Evolutionary conservation across 2,113 vertebrate species (phyloP), one percentile per base, ranked within the genome.

Genomic region (Rousettus leschenaultii): DNA sequence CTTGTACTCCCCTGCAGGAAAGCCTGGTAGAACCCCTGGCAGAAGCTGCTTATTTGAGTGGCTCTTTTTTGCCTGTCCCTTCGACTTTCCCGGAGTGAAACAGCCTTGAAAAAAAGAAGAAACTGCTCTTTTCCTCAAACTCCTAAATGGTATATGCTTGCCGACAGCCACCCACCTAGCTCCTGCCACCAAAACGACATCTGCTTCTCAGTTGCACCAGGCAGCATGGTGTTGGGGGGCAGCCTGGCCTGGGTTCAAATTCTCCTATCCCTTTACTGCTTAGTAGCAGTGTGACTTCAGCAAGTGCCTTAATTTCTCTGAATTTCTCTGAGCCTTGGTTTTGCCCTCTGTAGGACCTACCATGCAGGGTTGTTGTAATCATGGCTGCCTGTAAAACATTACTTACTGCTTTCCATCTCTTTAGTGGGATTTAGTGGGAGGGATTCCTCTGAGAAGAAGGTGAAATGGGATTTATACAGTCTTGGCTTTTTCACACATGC

Each of bases 121-220:
- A 66, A 68, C 79, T 83, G 83, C 82, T 93, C 78, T 95, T 95
- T 95, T 71, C 74, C 66, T 65, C 26, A 63, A 30, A n/a, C 55
- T 13, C 66, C 71, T 12, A 13, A 1, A 40, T 0, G 16, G 53
- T 0, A 0, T 63, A 75, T 92, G 95, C 90, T 89, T 97, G 68
- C 95, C 0, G 5, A 93, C 94, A 95, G 73, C 77, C 4, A 1
- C 89, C 78, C 51, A 91, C 97, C 77, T 51, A n/a, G 18, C 82
- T 94, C 65, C 91, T 96, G 85, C 77, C 53, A 78, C 61, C 77
- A 45, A 26, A 94, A 85, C 6, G 40, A 82, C 84, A 45, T 68
- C 80, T 92, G 96, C 85, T 92, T 94, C 71, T 38, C 80, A 53
- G 45, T 30, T 21, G 68, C 12, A 38, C 30, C 11, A 55, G 51